Evolutionary conservation across 1,140 invertebrate genomes (phyloP), one percentile per base, ranked within the genome.

Genomic region (Elymnias hypermnestra): DNA sequence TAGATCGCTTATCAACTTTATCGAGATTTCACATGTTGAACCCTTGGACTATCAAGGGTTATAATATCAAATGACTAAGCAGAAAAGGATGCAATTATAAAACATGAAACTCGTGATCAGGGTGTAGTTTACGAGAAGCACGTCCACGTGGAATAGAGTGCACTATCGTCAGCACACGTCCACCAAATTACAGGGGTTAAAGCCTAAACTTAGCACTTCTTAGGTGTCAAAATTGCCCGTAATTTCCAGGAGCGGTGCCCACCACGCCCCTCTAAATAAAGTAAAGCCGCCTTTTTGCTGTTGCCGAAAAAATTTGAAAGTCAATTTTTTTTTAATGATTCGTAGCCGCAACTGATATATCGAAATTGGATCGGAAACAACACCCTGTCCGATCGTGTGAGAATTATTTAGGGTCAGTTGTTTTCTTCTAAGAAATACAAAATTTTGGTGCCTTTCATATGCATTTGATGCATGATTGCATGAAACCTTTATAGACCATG

Each of bases 171-270:
- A 70, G 63, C 63, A 69, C 69, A 71, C 67, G 62, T 73, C 56
- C 49, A 42, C 39, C 18, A 82, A 82, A 84, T 83, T 83, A 84
- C 70, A 84, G 74, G 69, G 75, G 46, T 47, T 42, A 63, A n/a
- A 55, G 56, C 49, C 50, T 74, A 61, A 70, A 70, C 74, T 81
- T 83, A 81, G 74, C 81, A 78, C 76, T 72, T 53, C 62, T 73
- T 65, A 84, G 81, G 81, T 84, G 81, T 84, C 63, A 84, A 84
- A 83, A 84, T 84, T 84, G 81, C 81, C 81, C 72, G n/a, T 82
- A 81, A 84, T 84, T 83, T 72, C 45, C 64, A 71, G 63, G 63
- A 62, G 57, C 59, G 63, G 41, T 63, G 57, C 67, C 57, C 59
- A 66, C 67, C 77, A 71, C 77, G 76, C 77, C 76, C 67, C 56